These are phyloP conservation scores for Chelmon rostratus DNA, from an alignment of 2,797 vertebrate species.

Conservation along the genomic window DNA sequence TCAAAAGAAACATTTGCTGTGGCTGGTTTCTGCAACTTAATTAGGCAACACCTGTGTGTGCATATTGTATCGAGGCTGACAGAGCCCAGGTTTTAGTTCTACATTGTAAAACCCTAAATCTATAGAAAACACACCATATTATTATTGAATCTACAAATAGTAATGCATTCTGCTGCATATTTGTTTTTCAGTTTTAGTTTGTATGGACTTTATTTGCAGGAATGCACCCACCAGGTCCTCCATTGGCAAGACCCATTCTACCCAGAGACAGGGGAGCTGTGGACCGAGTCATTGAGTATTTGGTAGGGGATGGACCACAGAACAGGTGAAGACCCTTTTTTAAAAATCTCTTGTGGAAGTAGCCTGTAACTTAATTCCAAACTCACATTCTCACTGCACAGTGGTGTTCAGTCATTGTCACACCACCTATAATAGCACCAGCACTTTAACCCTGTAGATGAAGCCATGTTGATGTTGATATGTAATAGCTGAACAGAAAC, in stretches of 20 bases:
- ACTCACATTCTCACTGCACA: neutral
- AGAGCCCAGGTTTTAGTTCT: neutral
- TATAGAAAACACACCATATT: neutral
- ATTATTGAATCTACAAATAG: neutral
- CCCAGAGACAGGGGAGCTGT: constrained; percentile 92
- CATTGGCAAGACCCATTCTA: constrained; percentile 93
- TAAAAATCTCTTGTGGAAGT: neutral
- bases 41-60: neutral
- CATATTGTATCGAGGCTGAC: neutral
- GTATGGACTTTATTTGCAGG: constrained; percentile 79
- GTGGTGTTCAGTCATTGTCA: neutral
- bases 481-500: neutral
- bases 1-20: neutral
- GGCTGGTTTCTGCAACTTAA: neutral
- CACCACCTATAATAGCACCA: neutral
- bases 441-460: neutral
- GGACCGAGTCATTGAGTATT: constrained; percentile 95
- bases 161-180: neutral
- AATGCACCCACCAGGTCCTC: constrained; percentile 95
- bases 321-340: constrained; percentile 88
- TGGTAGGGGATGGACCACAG: constrained; percentile 97
- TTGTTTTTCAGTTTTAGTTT: neutral
- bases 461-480: neutral
- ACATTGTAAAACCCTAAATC: neutral
- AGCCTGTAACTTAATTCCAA: neutral